Evolutionary conservation across 2,888 invertebrate species (phyloP).

Genomic region (Catocala fraxini): DNA sequence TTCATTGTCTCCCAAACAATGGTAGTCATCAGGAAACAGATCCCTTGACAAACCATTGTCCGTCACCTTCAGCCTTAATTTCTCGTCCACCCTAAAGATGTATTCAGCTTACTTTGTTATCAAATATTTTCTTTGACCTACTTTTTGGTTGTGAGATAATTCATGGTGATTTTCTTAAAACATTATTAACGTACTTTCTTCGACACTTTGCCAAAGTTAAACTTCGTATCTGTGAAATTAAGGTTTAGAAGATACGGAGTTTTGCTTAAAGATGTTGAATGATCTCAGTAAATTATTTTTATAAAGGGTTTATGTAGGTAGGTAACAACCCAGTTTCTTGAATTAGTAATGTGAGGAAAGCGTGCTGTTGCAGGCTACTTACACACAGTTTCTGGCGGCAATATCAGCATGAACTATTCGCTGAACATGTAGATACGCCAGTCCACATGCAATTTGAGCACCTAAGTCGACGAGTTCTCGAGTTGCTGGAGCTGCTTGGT

Average conservation of each 20-base stretch:
- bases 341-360: too few relatives aligned
- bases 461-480: slow-evolving; percentile 95
- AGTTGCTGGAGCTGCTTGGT: slow-evolving; percentile 87
- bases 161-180: slow-evolving; percentile 32
- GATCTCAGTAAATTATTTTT: slow-evolving; percentile 11
- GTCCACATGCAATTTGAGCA: slow-evolving; percentile 94
- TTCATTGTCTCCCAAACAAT: slow-evolving; percentile 97
- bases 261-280: slow-evolving; percentile 17
- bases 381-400: slow-evolving; percentile 97
- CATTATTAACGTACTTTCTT: slow-evolving; percentile 42
- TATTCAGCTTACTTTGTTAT: slow-evolving; percentile 15
- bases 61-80: slow-evolving; percentile 93
- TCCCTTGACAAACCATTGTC: slow-evolving; percentile 96
- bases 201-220: slow-evolving; percentile 29
- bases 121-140: slow-evolving; percentile 41
- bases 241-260: slow-evolving; percentile 33
- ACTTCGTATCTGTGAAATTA: slow-evolving; percentile 43
- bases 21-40: slow-evolving; percentile 97
- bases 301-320: not conserved
- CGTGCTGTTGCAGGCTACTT: slow-evolving; percentile 76
- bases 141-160: slow-evolving; percentile 30
- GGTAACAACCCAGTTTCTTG: too few relatives aligned
- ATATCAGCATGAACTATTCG: slow-evolving; percentile 96
- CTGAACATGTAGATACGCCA: slow-evolving; percentile 95
- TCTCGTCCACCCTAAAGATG: slow-evolving; percentile 90